These are phyloP conservation scores for Hartigia nigra DNA, from an alignment of 2,888 invertebrate species.

Conservation along the genomic window DNA sequence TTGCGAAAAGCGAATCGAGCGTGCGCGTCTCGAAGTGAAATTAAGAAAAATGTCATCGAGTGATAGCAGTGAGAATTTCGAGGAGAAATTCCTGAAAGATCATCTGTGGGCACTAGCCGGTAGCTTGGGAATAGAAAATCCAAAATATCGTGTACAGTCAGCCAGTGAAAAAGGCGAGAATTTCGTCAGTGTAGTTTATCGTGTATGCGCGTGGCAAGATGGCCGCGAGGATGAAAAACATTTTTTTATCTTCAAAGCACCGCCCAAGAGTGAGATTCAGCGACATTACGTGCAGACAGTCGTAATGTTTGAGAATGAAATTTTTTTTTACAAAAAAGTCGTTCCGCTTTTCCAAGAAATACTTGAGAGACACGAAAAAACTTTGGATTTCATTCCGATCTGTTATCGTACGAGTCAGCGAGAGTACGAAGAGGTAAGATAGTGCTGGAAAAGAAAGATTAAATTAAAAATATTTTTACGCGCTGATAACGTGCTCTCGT, in stretches of 20 bases:
- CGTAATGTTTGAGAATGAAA: slow-evolving; percentile 33
- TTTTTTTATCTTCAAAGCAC: neutral
- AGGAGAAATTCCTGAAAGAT: neutral
- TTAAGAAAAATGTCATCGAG: no score
- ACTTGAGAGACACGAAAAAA: neutral
- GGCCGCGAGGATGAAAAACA: neutral
- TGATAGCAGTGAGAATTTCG: neutral
- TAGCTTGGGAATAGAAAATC: neutral
- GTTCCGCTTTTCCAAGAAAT: slow-evolving; percentile 29
- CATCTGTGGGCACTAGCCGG: neutral
- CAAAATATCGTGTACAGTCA: neutral
- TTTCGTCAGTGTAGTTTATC: neutral
- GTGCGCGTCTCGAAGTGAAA: rapidly evolving
- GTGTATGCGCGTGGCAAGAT: neutral
- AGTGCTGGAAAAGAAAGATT: no score
- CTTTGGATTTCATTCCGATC: slow-evolving; percentile 18
- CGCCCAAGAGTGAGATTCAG: neutral
- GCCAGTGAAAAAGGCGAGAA: neutral
- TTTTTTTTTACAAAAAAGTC: slow-evolving; percentile 29
- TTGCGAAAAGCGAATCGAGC: no score
- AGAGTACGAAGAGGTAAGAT: slow-evolving; percentile 29
- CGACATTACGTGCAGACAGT: neutral
- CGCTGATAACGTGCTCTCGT: neutral
- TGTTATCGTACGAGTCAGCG: slow-evolving; percentile 19
- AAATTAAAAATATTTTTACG: neutral